These are phyloP conservation scores for Nephrotoma appendiculata DNA, from an alignment of 2,888 invertebrate species.

Conservation along the genomic window DNA sequence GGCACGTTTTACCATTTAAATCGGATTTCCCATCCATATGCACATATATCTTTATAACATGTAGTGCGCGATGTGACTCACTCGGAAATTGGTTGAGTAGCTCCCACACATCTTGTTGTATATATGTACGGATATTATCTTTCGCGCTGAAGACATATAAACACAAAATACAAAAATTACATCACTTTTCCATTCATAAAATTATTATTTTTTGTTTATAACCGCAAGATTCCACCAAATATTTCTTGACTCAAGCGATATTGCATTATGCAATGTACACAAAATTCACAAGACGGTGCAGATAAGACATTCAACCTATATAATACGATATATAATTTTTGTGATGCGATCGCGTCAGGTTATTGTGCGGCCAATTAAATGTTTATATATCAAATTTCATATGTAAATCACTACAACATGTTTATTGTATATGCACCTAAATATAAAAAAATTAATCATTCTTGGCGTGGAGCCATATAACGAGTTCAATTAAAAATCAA, in stretches of 20 bases:
- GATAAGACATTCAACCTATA: too few species aligned
- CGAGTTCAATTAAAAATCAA: background rate
- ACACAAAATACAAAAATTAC: background rate
- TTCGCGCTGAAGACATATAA: background rate
- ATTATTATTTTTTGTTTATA: background rate
- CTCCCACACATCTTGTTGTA: background rate
- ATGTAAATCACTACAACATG: background rate
- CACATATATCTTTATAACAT: too few species aligned
- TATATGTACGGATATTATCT: background rate
- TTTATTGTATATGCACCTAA: background rate
- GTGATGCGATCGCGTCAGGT: background rate
- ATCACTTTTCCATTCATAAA: background rate
- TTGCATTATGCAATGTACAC: too few species aligned
- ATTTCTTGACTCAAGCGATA: too few species aligned
- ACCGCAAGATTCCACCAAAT: too few species aligned
- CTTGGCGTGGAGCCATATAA: background rate
- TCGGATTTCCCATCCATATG: too few species aligned
- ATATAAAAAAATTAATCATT: background rate
- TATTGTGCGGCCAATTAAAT: background rate
- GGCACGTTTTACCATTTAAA: too few species aligned
- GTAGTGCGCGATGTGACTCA: background rate
- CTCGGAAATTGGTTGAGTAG: background rate
- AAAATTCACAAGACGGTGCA: too few species aligned
- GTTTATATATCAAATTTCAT: background rate
- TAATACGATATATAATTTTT: too few species aligned